phyloP scores from a whole-genome alignment of 2,797 vertebrate genomes.

The Gambusia yucatana region DNA sequence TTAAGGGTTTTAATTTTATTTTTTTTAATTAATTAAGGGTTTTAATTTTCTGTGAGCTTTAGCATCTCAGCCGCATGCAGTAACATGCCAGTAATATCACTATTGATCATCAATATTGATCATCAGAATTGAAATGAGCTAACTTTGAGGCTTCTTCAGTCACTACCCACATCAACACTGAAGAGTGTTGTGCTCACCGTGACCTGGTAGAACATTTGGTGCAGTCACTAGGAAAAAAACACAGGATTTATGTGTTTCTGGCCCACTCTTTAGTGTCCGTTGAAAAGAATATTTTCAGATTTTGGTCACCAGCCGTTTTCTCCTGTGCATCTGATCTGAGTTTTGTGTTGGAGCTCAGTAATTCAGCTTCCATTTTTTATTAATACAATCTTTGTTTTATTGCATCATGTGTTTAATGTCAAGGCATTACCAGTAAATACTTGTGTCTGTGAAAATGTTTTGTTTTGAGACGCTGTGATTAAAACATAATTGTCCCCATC shows the following conservation, averaged over 20 bases:
- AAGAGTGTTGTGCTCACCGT: not conserved
- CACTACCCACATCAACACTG: not conserved
- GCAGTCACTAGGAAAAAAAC: not conserved
- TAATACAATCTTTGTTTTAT: not conserved
- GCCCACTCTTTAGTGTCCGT: too few species aligned
- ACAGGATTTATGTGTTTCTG: not conserved
- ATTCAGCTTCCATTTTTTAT: not conserved
- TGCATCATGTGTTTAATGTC: too few species aligned
- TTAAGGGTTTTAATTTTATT: not conserved
- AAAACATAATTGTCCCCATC: not conserved
- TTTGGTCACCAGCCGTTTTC: not conserved
- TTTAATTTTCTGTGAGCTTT: not conserved
- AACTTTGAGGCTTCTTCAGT: not conserved
- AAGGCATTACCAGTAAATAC: too few species aligned
- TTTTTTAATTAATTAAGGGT: not conserved
- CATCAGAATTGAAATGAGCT: not conserved
- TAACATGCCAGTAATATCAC: too few species aligned
- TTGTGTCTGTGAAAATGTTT: not conserved
- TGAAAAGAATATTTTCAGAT: not conserved
- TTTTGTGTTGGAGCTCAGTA: not conserved
- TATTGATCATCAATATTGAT: not conserved
- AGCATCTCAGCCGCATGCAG: not conserved
- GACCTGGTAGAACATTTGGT: not conserved
- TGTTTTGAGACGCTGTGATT: not conserved
- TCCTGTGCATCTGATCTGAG: not conserved